Conservation (phyloP, 2,113 vertebrate species). For the Triplophysa rosa region DNA sequence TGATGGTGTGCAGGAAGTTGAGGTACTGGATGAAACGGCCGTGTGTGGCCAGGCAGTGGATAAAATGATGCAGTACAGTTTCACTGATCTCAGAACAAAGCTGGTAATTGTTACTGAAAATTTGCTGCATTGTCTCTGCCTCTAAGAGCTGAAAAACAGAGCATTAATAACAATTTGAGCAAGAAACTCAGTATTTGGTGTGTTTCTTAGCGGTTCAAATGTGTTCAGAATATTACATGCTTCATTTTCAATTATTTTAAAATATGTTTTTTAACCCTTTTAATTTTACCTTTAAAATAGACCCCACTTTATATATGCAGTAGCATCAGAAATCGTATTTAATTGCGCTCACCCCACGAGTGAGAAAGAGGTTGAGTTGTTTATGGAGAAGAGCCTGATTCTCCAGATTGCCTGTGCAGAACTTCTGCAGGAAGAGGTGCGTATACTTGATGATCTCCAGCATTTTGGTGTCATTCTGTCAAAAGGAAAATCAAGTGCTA, state of each 20-base stretch:
- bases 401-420: constrained; percentile 92
- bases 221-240: background rate
- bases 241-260: background rate
- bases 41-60: constrained; percentile 94
- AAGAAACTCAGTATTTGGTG: no score
- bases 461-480: constrained; percentile 92
- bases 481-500: background rate
- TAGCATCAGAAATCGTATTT: background rate
- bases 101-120: constrained; percentile 97
- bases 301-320: no score
- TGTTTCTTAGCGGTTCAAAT: no score
- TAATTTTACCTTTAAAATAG: no score
- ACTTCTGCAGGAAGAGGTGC: constrained; percentile 96
- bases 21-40: constrained; percentile 97
- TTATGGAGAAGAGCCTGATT: constrained; percentile 94
- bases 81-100: constrained; percentile 92
- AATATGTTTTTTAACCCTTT: background rate
- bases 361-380: constrained; percentile 91
- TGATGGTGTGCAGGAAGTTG: constrained; percentile 97
- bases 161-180: no score
- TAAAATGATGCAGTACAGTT: constrained; percentile 91
- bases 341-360: constrained; percentile 81
- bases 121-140: constrained; percentile 95
- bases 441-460: constrained; percentile 91
- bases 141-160: constrained; percentile 80